Percentiles rank a stretch among this genome's conserved stretches.
These are phyloP conservation scores for Hassar affinis DNA, from an alignment of 2,113 vertebrate species.

Conservation along the genomic window DNA sequence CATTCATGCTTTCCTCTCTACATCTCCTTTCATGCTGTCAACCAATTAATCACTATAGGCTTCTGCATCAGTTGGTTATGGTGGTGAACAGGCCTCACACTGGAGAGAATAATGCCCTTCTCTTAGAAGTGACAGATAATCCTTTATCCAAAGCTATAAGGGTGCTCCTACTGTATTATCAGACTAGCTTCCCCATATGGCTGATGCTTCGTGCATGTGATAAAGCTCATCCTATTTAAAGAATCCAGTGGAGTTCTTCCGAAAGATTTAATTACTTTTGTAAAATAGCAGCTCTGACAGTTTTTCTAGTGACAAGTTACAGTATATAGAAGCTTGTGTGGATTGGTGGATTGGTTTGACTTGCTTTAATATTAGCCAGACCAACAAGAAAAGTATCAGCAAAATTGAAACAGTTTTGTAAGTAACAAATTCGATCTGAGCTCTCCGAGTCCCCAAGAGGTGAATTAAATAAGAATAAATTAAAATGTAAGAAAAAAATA, in stretches of 20 bases:
- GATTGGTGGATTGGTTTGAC: not conserved
- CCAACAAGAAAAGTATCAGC: not conserved
- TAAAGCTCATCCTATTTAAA: not conserved
- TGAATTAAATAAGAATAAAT: not conserved
- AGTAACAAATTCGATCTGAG: too few species aligned
- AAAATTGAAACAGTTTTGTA: not conserved
- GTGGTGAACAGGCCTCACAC: not conserved
- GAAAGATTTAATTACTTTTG: not conserved
- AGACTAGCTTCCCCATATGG: not conserved
- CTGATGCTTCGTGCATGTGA: not conserved
- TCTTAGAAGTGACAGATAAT: not conserved
- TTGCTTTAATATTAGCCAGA: not conserved
- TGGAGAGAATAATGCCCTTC: not conserved
- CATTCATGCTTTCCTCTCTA: conserved; percentile 4
- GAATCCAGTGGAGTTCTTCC: not conserved
- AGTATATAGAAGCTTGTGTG: not conserved
- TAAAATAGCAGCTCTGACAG: not conserved
- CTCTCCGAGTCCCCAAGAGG: not conserved
- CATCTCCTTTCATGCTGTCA: conserved; percentile 16
- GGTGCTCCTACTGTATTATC: not conserved
- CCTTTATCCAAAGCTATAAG: not conserved
- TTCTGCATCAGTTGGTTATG: conserved; percentile 23
- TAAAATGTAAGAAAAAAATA: not conserved
- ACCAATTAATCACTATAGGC: conserved; percentile 44
- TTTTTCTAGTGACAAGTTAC: not conserved